Base-by-base conservation (phyloP, 2,888 invertebrate genomes). In the Emesis furor region DNA sequence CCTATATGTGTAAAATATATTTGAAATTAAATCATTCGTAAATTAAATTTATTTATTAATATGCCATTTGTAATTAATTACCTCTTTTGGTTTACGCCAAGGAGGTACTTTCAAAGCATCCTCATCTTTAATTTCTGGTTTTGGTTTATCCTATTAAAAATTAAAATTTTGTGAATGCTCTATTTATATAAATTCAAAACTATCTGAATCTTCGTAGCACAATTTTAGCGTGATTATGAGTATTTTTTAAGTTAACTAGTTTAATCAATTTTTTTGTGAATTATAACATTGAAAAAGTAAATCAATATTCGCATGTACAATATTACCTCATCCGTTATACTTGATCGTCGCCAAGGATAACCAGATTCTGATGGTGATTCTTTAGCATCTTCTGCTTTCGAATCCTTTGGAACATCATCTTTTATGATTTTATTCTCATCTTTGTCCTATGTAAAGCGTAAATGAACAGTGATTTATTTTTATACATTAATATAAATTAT, bases 51-150 rank as follows among this genome's bases (percentile, higher is more conserved):
- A 55, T 55, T 17, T 55, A 46, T 51, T 51, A 51, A n/a, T 46
- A 46, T 14, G 7, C 5, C 10, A 42, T 24, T 24, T n/a, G 14
- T 17, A 17, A 7, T 17, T 67, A 35, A 14, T 90, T 92, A 94
- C 93, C 93, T 93, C 93, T 81, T 90, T 88, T 78, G 90, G 89
- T 82, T 92, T 93, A 85, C 92, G 67, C 67, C 67, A 67, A 35
- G 67, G 14, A 35, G 67, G 67, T 67, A 67, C 65, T 14, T 32
- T 67, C 7, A 35, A 35, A 35, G 14, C 35, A 35, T 32, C 32
- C 3, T 67, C 67, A 67, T 67, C 67, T 67, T 67, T 67, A 32
- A n/a, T 14, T 67, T 67, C 67, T 7, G n/a, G 14, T 14, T 67
- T 67, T 35, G 67, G 35, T 67, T 67, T 67, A 35, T 32, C 67